A percentile compares a stretch with the other conserved stretches of the same genome.
These are phyloP conservation scores for Dromaius novaehollandiae DNA, from an alignment of 2,113 vertebrate genomes.

Conservation along the genomic window DNA sequence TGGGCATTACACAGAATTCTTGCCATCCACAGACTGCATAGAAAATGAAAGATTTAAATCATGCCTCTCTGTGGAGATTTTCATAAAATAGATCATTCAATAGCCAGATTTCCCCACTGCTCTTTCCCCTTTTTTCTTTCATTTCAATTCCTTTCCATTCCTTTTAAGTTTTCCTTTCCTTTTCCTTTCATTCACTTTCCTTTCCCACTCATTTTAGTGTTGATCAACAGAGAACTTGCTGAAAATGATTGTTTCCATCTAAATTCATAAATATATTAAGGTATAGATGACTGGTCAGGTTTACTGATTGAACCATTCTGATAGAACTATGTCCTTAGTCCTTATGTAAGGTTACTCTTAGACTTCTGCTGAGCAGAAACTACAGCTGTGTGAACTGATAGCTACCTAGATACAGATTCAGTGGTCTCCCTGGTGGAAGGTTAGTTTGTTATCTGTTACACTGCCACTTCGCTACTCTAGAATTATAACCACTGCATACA, in stretches of 20 bases:
- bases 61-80: not conserved
- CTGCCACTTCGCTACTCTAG: not conserved
- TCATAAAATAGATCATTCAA: not conserved
- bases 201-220: not conserved
- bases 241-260: not conserved
- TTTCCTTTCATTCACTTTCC: not conserved
- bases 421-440: not conserved
- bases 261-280: not conserved
- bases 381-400: not conserved
- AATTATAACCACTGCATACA: not conserved
- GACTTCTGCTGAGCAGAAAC: not conserved
- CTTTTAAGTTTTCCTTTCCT: not conserved
- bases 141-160: not conserved
- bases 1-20: not conserved
- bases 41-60: not conserved
- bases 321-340: not conserved
- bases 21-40: not conserved
- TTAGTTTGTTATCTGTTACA: not conserved
- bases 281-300: not conserved
- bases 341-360: not conserved
- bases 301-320: not conserved
- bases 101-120: not conserved
- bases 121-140: not conserved
- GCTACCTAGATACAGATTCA: not conserved
- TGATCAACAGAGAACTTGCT: not conserved